These are phyloP conservation scores for Anisognathus igniventris DNA, from an alignment of 2,797 vertebrate species.

Conservation along the genomic window DNA sequence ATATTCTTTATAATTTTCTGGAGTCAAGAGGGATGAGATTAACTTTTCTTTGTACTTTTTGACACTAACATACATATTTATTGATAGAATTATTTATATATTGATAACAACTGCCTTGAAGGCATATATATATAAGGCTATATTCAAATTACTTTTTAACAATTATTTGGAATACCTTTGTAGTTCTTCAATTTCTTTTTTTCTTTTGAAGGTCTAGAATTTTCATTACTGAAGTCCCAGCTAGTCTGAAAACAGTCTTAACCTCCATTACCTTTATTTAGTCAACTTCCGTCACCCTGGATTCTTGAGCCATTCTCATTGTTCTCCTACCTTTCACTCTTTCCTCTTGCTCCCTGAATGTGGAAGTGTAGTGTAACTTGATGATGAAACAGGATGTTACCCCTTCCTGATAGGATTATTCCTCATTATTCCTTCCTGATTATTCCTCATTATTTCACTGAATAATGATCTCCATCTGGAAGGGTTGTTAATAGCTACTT, in stretches of 20 bases:
- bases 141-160: neutral
- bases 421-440: neutral
- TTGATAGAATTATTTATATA: neutral
- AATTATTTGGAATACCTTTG: neutral
- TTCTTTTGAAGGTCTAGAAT: neutral
- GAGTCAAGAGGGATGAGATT: neutral
- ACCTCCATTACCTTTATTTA: neutral
- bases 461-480: neutral
- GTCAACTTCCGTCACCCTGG: neutral
- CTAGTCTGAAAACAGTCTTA: neutral
- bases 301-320: neutral
- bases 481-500: conserved; percentile 4
- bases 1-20: neutral
- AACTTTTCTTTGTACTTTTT: neutral
- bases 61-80: neutral
- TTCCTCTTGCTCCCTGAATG: neutral
- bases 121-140: neutral
- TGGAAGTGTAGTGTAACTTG: neutral
- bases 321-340: neutral
- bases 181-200: neutral
- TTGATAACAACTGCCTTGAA: neutral
- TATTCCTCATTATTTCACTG: neutral
- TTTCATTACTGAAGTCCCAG: neutral
- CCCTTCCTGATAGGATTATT: neutral
- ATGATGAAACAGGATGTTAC: conserved; percentile 37